These are phyloP conservation scores for Chanos chanos DNA, from an alignment of 2,797 vertebrate genomes.

Conservation along the genomic window DNA sequence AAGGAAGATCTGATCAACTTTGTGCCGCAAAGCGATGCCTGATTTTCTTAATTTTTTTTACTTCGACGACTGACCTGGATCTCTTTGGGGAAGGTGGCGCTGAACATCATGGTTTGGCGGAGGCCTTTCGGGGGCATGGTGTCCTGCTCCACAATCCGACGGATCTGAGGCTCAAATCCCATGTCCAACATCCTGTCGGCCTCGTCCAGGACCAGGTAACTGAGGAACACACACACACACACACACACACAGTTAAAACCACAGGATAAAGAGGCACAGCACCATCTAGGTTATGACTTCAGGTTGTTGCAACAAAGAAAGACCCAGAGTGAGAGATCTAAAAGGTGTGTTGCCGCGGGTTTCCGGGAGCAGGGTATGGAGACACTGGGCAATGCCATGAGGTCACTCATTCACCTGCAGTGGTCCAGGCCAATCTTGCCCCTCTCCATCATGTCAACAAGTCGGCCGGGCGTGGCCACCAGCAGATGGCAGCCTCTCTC, in stretches of 20 bases:
- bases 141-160: conserved; percentile 92
- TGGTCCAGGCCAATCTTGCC: conserved; percentile 94
- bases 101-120: conserved; percentile 98
- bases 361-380: too few relatives aligned
- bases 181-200: conserved; percentile 98
- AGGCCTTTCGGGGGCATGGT: conserved; percentile 94
- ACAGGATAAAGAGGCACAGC: not conserved
- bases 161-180: conserved; percentile 97
- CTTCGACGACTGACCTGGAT: conserved; percentile 79
- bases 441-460: conserved; percentile 98
- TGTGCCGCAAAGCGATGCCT: too few relatives aligned
- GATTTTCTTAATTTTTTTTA: too few relatives aligned
- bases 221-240: conserved; percentile 36
- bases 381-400: too few relatives aligned
- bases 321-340: not conserved
- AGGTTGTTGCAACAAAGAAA: not conserved
- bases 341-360: too few relatives aligned
- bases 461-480: conserved; percentile 90
- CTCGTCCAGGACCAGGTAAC: conserved; percentile 92
- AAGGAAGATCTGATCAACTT: too few relatives aligned
- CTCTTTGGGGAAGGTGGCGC: conserved; percentile 96
- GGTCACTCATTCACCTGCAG: conserved; percentile 81
- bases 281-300: not conserved
- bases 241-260: not conserved
- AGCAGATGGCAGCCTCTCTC: conserved; percentile 93